phyloP scores from a whole-genome alignment of 2,888 invertebrate genomes.

The Aspidapion aeneum region DNA sequence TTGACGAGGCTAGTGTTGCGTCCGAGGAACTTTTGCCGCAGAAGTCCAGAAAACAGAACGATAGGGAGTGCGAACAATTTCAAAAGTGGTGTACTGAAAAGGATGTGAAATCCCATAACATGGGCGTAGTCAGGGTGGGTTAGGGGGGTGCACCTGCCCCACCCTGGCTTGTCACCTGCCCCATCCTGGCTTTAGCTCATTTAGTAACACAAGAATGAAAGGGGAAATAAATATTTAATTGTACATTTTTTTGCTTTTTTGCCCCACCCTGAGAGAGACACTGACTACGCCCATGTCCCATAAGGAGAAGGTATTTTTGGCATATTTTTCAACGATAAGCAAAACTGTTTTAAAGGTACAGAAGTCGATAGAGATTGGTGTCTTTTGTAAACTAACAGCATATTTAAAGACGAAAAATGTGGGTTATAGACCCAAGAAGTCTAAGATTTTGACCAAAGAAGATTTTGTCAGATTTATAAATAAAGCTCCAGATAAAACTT shows the following conservation, averaged over 20 bases:
- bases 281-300: no score
- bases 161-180: no score
- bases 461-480: conserved; percentile 1
- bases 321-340: conserved; percentile 2
- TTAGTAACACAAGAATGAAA: no score
- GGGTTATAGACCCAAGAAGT: conserved; percentile 2
- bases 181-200: no score
- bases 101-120: background rate
- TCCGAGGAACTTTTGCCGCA: background rate
- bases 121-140: no score
- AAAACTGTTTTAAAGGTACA: conserved; percentile 8
- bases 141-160: no score
- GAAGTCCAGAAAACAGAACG: background rate
- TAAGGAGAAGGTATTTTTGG: conserved; percentile 7
- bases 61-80: conserved; percentile 4
- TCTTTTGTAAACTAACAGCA: background rate
- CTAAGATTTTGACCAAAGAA: conserved; percentile 8
- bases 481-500: conserved; percentile 7
- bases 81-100: background rate
- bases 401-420: conserved; percentile 3
- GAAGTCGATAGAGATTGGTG: conserved; percentile 1
- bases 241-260: no score
- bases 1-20: background rate
- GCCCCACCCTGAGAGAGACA: no score
- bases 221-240: no score